These are phyloP conservation scores for Brachionus sp. DNA, from an alignment of 1,140 invertebrate genomes.

Conservation along the genomic window DNA sequence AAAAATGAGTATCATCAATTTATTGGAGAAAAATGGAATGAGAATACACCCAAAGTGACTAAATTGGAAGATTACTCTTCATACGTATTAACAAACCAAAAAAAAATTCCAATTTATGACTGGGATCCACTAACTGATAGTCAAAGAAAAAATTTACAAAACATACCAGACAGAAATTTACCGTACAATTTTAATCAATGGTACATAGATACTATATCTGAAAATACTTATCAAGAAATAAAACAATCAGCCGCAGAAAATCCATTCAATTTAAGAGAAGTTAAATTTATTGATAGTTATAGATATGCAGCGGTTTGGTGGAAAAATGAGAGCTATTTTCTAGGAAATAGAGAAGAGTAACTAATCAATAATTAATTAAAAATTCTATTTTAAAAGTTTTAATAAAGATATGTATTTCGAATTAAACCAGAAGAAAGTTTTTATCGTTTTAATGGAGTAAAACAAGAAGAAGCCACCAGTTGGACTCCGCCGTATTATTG, in stretches of 20 bases:
- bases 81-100: background rate
- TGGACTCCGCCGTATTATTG: constrained; percentile 44
- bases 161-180: constrained; percentile 7
- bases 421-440: constrained; percentile 35
- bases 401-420: constrained; percentile 32
- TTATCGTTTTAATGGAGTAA: constrained; percentile 20
- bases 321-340: constrained; percentile 35
- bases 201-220: constrained; percentile 26
- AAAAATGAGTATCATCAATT: background rate
- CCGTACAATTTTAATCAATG: constrained; percentile 34
- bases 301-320: constrained; percentile 43
- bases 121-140: constrained; percentile 38
- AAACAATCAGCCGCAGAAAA: constrained; percentile 16
- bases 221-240: background rate
- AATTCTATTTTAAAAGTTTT: background rate
- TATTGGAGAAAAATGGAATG: background rate
- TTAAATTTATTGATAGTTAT: constrained; percentile 35
- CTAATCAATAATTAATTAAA: background rate
- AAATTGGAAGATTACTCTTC: constrained; percentile 19
- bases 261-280: constrained; percentile 4
- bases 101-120: constrained; percentile 44
- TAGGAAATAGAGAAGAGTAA: background rate
- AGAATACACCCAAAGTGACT: background rate
- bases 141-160: background rate
- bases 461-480: background rate